Percentiles rank a stretch among this genome's conserved stretches.
Conservation (phyloP, 2,797 vertebrate genomes). For the Urosaurus nigricauda region DNA sequence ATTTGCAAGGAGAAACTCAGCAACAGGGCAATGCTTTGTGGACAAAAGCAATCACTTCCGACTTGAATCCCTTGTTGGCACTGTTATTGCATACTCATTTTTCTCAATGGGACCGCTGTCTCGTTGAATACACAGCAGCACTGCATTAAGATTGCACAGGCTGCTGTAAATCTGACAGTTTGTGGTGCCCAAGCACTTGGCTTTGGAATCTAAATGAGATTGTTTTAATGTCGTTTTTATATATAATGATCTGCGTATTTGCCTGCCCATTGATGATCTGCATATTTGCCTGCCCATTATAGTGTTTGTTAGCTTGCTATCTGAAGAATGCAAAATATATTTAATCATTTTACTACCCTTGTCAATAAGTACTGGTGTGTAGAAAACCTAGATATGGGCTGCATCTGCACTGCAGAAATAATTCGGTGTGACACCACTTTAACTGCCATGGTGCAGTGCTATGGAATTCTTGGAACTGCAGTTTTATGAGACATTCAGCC, state of each 20-base stretch:
- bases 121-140: not conserved
- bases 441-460: not conserved
- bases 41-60: not conserved
- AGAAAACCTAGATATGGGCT: not conserved
- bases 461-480: too few relatives aligned
- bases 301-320: slow-evolving; percentile 8
- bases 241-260: slow-evolving; percentile 25
- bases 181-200: slow-evolving; percentile 8
- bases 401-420: too few relatives aligned
- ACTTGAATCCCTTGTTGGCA: not conserved
- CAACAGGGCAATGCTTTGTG: not conserved
- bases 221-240: slow-evolving; percentile 29
- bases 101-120: slow-evolving; percentile 22
- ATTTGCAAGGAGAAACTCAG: not conserved
- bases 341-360: slow-evolving; percentile 9
- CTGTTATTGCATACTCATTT: slow-evolving; percentile 8
- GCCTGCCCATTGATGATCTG: slow-evolving; percentile 9
- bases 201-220: slow-evolving; percentile 25
- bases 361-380: not conserved
- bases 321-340: slow-evolving; percentile 22
- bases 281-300: slow-evolving; percentile 13
- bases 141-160: slow-evolving; percentile 20
- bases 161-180: slow-evolving; percentile 36
- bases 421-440: too few relatives aligned
- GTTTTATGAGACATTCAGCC: too few relatives aligned